Percentiles rank a stretch among this genome's conserved stretches.
Conservation (phyloP, 2,113 vertebrate species). For the Aplodontia rufa region DNA sequence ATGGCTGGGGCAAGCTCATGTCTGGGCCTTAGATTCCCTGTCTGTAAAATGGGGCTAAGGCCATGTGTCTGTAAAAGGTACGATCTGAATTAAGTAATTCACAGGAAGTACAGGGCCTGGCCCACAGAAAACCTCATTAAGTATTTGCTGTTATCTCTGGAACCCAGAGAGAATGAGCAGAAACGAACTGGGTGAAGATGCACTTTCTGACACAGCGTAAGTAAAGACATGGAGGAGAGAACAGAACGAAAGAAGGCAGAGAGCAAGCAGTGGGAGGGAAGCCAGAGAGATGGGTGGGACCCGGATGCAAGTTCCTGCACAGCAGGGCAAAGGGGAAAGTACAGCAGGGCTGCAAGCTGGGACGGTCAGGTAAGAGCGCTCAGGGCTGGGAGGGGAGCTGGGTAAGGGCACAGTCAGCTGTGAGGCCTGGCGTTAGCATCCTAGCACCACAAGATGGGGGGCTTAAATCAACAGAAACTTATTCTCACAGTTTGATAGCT, state of each 20-base stretch:
- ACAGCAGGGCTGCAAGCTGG: not conserved
- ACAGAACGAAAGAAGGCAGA: not conserved
- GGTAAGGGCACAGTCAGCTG: no score
- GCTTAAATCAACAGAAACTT: not conserved
- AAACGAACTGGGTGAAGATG: not conserved
- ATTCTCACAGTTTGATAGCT: not conserved
- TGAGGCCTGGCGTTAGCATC: accelerated
- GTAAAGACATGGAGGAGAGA: not conserved
- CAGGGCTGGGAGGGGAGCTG: not conserved
- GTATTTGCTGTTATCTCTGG: not conserved
- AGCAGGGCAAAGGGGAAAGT: not conserved
- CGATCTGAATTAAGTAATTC: not conserved
- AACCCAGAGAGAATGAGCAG: not conserved
- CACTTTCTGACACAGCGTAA: not conserved
- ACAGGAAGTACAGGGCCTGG: not conserved
- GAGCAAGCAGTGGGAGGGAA: not conserved
- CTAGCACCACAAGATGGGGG: not conserved
- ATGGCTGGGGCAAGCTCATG: not conserved
- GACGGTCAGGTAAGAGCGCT: not conserved
- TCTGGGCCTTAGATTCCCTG: not conserved
- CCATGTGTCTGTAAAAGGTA: not conserved
- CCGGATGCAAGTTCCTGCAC: accelerated
- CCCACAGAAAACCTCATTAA: not conserved
- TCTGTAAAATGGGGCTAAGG: not conserved
- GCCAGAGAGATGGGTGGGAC: not conserved